A percentile compares a stretch with the other conserved stretches of the same genome.
Conservation (phyloP, 2,888 invertebrate species). For the Lasioglossum leucozonium region DNA sequence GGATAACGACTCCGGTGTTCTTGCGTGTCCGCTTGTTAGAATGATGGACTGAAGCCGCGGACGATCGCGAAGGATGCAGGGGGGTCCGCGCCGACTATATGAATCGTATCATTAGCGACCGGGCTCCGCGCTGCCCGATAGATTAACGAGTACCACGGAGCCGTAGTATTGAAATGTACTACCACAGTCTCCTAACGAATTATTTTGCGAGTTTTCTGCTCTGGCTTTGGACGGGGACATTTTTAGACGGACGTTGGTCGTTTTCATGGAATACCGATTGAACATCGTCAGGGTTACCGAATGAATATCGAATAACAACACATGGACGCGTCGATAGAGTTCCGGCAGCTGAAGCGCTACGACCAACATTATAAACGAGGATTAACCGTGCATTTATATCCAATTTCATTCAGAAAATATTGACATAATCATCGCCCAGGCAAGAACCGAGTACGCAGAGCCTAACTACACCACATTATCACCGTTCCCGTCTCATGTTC, state of each 20-base stretch:
- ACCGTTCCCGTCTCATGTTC: background rate
- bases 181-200: background rate
- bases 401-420: background rate
- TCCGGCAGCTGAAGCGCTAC: background rate
- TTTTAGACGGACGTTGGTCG: background rate
- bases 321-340: background rate
- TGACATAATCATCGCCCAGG: background rate
- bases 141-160: background rate
- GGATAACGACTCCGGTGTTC: slow-evolving; percentile 39
- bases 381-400: background rate
- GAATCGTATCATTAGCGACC: slow-evolving; percentile 8
- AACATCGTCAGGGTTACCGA: background rate
- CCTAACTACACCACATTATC: background rate
- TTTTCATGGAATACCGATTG: background rate
- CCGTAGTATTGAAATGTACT: background rate
- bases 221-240: background rate
- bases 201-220: background rate
- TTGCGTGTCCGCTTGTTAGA: slow-evolving; percentile 33
- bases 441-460: background rate
- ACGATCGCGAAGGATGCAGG: background rate
- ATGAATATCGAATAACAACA: too few relatives aligned
- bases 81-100: background rate
- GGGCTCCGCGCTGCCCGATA: background rate
- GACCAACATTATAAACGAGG: background rate
- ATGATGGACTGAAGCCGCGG: slow-evolving; percentile 3